These are phyloP conservation scores for Lypha dubia DNA, from an alignment of 2,888 invertebrate species.

Conservation along the genomic window DNA sequence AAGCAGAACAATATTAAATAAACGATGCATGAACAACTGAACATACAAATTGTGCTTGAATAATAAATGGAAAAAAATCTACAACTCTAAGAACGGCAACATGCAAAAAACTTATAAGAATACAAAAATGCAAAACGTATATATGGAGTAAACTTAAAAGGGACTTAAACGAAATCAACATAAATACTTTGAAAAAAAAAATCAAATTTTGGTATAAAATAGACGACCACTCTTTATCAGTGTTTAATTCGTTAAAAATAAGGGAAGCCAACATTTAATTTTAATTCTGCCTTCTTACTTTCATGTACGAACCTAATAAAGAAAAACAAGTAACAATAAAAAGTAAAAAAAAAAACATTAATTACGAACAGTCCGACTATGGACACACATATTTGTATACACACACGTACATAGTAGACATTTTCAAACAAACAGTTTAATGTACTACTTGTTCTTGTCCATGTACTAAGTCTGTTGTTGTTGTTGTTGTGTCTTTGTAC, in stretches of 20 bases:
- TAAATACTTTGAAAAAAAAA: too few relatives aligned
- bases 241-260: too few relatives aligned
- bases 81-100: conserved; percentile 10
- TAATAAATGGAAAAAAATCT: conserved; percentile 29
- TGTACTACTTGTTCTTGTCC: conserved; percentile 57
- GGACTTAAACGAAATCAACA: neutral
- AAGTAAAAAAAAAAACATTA: conserved; percentile 41
- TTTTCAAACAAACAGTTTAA: conserved; percentile 53
- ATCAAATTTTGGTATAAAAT: too few relatives aligned
- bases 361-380: conserved; percentile 53
- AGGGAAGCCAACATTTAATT: too few relatives aligned
- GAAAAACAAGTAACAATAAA: neutral
- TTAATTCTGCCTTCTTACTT: neutral
- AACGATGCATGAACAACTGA: conserved; percentile 66
- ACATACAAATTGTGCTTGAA: conserved; percentile 67
- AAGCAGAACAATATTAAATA: conserved; percentile 51
- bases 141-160: neutral
- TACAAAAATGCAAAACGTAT: conserved; percentile 2
- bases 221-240: too few relatives aligned
- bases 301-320: neutral
- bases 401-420: conserved; percentile 6
- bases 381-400: neutral
- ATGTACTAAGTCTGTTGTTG: conserved; percentile 11
- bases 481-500: conserved; percentile 45
- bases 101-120: conserved; percentile 16